Evolutionary conservation across 1,140 invertebrate genomes (phyloP).

Genomic region (Drosophila insularis): DNA sequence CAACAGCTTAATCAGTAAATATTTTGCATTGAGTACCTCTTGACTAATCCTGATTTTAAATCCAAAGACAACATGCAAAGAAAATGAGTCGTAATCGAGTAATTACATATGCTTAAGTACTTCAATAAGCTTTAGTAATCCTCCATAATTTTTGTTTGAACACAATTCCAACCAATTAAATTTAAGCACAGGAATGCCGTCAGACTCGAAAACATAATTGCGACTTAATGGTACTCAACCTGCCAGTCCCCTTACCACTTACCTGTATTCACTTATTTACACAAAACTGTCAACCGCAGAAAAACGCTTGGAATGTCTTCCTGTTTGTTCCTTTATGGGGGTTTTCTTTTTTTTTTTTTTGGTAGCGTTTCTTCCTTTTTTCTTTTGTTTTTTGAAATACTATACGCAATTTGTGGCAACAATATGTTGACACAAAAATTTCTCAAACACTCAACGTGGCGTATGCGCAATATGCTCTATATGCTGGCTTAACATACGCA

Average conservation of each 20-base stretch:
- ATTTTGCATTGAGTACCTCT: no score
- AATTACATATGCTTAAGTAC: no score
- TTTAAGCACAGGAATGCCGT: background rate
- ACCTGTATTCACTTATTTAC: slow-evolving; percentile 23
- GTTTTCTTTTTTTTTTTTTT: slow-evolving; percentile 38
- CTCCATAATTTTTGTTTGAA: background rate
- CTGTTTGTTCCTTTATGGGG: slow-evolving; percentile 15
- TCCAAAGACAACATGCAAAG: no score
- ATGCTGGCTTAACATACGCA: slow-evolving; percentile 33
- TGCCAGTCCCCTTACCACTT: slow-evolving; percentile 16
- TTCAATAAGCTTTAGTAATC: background rate
- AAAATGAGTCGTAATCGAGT: no score
- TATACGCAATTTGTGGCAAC: slow-evolving; percentile 58
- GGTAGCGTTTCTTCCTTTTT: background rate
- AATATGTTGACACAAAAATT: slow-evolving; percentile 67
- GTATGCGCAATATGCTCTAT: slow-evolving; percentile 71
- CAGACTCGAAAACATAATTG: slow-evolving; percentile 4
- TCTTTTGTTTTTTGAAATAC: slow-evolving; percentile 37
- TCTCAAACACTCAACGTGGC: slow-evolving; percentile 60
- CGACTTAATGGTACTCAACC: slow-evolving; percentile 23
- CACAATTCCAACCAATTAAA: slow-evolving; percentile 9
- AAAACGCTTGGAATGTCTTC: slow-evolving; percentile 44
- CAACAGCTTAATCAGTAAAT: no score
- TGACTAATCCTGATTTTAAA: no score
- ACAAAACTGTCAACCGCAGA: slow-evolving; percentile 24